Percentiles rank a stretch among this genome's conserved stretches.
These are phyloP conservation scores for Tillus elongatus DNA, from an alignment of 2,888 invertebrate species.

Conservation along the genomic window DNA sequence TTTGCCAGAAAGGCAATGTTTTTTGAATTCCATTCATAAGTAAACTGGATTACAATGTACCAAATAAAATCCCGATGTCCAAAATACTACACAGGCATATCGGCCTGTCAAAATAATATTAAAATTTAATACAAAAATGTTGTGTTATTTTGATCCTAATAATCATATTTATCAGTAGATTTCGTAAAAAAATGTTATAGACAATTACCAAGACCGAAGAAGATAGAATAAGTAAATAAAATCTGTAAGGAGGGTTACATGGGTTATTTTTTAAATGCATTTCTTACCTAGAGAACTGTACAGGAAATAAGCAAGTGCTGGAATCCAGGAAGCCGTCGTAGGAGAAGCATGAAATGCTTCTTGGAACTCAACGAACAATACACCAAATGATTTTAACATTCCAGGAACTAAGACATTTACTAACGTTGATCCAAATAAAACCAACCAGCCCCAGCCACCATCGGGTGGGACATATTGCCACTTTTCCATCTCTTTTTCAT, in stretches of 20 bases:
- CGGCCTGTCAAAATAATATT: too few species aligned
- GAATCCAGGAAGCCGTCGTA: conserved; percentile 70
- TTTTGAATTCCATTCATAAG: too few species aligned
- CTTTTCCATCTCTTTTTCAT: conserved; percentile 33
- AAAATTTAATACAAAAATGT: too few species aligned
- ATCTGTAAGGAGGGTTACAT: too few species aligned
- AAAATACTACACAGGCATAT: too few species aligned
- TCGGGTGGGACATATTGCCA: conserved; percentile 69
- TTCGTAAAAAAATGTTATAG: too few species aligned
- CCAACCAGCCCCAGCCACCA: conserved; percentile 80
- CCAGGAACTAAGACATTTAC: conserved; percentile 81
- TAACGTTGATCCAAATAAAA: conserved; percentile 62
- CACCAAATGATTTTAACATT: conserved; percentile 81
- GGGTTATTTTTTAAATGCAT: too few species aligned
- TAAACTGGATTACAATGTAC: too few species aligned
- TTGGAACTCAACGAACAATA: conserved; percentile 71
- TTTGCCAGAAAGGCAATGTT: too few species aligned
- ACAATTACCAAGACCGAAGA: conserved; percentile 8
- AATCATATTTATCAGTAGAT: too few species aligned
- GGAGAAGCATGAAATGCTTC: conserved; percentile 67
- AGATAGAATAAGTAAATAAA: not conserved
- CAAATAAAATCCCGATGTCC: too few species aligned
- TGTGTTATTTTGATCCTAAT: too few species aligned
- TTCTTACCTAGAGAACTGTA: conserved; percentile 76
- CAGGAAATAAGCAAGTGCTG: conserved; percentile 79